Conservation (phyloP, 2,888 invertebrate genomes). For the Caenorhabditis macrosperma region DNA sequence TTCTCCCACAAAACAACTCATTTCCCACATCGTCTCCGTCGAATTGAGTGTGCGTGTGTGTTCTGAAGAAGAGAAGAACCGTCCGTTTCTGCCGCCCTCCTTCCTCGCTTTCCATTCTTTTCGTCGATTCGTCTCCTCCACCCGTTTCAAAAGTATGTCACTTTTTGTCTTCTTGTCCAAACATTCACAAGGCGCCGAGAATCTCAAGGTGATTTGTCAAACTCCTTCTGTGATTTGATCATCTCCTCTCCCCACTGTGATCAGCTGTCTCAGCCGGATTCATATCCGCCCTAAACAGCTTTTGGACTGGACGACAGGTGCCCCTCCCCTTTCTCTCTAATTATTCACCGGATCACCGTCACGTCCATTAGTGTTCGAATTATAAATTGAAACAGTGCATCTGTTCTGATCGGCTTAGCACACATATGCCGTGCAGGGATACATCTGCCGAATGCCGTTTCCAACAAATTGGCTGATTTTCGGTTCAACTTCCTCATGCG, state of each 20-base stretch:
- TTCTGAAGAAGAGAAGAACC: slow-evolving; percentile 1
- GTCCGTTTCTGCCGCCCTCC: not conserved
- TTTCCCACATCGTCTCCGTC: not conserved
- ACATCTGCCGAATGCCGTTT: too few species aligned
- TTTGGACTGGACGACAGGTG: not conserved
- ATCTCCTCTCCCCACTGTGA: not conserved
- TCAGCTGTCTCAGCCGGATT: slow-evolving; percentile 10
- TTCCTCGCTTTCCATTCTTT: slow-evolving; percentile 14
- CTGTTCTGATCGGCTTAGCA: not conserved
- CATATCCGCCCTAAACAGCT: not conserved
- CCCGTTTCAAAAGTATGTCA: slow-evolving; percentile 56
- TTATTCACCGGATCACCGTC: not conserved
- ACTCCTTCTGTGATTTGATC: slow-evolving; percentile 9
- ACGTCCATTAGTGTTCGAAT: not conserved
- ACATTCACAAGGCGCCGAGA: slow-evolving; percentile 35
- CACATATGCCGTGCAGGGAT: not conserved
- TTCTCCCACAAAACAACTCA: slow-evolving; percentile 6
- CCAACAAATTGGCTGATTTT: too few species aligned
- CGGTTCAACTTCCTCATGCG: too few species aligned
- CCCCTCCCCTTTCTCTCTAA: not conserved
- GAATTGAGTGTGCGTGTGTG: not conserved
- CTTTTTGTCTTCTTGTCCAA: slow-evolving; percentile 51
- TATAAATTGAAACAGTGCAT: not conserved
- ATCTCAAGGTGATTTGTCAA: slow-evolving; percentile 44
- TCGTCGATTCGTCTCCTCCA: slow-evolving; percentile 30